Evolutionary conservation across 2,113 vertebrate species (phyloP).

Genomic region (Rhea pennata): DNA sequence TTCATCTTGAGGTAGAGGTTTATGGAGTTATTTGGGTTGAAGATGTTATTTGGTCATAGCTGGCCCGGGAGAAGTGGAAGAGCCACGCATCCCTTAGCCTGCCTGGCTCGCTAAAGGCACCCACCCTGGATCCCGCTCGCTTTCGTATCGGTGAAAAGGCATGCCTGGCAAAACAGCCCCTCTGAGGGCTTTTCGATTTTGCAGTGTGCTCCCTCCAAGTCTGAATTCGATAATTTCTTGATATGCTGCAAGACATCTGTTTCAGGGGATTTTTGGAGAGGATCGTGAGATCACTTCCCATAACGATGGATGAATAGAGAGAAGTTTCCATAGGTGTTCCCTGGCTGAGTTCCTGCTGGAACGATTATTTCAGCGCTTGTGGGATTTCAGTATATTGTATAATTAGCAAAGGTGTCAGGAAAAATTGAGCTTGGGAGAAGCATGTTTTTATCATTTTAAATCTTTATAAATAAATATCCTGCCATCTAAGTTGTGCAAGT

Average conservation of each 20-base stretch:
- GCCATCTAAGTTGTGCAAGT: not conserved
- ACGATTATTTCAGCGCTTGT: conserved; percentile 33
- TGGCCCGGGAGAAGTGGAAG: not conserved
- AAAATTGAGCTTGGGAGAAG: conserved; percentile 26
- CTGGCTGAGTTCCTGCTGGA: conserved; percentile 60
- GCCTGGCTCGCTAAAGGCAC: not conserved
- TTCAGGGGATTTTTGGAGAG: conserved; percentile 39
- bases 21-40: fast-evolving
- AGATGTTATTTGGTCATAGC: not conserved
- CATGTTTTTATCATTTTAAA: conserved; percentile 13
- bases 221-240: conserved; percentile 21
- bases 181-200: not conserved
- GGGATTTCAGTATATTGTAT: conserved; percentile 44
- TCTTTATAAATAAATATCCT: not conserved
- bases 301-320: not conserved
- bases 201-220: not conserved
- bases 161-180: not conserved
- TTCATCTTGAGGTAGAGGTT: not conserved
- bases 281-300: conserved; percentile 21
- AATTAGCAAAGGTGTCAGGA: conserved; percentile 52
- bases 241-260: conserved; percentile 40
- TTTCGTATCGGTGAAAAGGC: not conserved
- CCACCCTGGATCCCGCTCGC: not conserved
- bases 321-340: conserved; percentile 57
- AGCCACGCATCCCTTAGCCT: not conserved